These are phyloP conservation scores for Andricus quercusramuli DNA, from an alignment of 2,888 invertebrate species.

Conservation along the genomic window DNA sequence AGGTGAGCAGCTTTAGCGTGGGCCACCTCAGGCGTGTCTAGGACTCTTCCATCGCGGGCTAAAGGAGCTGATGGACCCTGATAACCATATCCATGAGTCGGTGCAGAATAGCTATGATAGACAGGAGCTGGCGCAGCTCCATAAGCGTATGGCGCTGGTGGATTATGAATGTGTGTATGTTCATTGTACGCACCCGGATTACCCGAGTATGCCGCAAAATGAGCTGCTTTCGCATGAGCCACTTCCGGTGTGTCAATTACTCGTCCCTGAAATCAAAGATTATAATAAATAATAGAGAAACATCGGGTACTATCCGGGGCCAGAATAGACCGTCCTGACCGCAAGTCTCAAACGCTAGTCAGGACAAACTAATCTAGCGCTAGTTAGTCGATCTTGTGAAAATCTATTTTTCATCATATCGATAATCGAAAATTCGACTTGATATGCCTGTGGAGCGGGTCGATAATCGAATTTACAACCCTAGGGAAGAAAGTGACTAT, in stretches of 20 bases:
- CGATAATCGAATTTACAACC: too few species aligned
- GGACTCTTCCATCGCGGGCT: slow-evolving; percentile 64
- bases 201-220: slow-evolving; percentile 22
- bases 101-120: slow-evolving; percentile 45
- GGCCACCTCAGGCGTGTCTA: slow-evolving; percentile 70
- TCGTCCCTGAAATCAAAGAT: slow-evolving; percentile 41
- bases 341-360: too few species aligned
- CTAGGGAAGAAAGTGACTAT: too few species aligned
- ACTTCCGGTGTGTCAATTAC: slow-evolving; percentile 56
- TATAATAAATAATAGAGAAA: too few species aligned
- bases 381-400: too few species aligned
- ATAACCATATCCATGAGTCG: slow-evolving; percentile 55
- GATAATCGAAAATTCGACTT: too few species aligned
- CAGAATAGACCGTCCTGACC: too few species aligned
- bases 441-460: too few species aligned
- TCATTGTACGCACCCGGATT: slow-evolving; percentile 3
- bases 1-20: slow-evolving; percentile 68
- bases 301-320: too few species aligned
- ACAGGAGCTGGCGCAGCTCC: slow-evolving; percentile 45
- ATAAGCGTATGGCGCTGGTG: slow-evolving; percentile 15
- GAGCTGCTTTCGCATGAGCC: slow-evolving; percentile 49
- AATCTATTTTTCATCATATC: too few species aligned
- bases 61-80: slow-evolving; percentile 69
- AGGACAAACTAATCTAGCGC: too few species aligned
- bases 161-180: not conserved